These are phyloP conservation scores for Blastobasis adustella DNA, from an alignment of 2,888 invertebrate species.

Conservation along the genomic window DNA sequence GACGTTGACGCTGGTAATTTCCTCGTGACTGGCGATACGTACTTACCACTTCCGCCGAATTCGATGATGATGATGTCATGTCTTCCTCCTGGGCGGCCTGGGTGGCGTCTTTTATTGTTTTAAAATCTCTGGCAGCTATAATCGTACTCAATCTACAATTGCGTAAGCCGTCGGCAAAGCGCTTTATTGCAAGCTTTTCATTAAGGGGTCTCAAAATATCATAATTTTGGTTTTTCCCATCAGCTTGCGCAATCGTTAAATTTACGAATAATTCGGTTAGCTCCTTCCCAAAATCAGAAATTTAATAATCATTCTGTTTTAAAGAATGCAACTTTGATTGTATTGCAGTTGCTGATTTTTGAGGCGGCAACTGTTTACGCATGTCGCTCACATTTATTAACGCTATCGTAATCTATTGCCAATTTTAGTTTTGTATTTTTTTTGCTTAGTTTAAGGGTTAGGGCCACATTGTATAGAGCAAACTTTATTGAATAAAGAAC, in stretches of 20 bases:
- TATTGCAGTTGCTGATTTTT: constrained; percentile 7
- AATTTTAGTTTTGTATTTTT: constrained; percentile 6
- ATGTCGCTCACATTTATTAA: constrained; percentile 1
- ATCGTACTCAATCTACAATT: neutral
- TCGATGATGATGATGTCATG: neutral
- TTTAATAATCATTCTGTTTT: too few species aligned
- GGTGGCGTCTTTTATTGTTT: neutral
- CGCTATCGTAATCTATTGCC: neutral
- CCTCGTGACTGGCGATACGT: too few species aligned
- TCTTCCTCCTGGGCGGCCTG: neutral
- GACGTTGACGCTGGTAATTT: too few species aligned
- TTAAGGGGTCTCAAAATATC: neutral
- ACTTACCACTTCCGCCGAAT: too few species aligned
- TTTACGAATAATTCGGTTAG: too few species aligned
- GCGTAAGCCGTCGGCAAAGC: neutral
- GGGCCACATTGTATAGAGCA: too few species aligned
- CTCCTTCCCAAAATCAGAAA: too few species aligned
- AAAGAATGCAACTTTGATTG: too few species aligned
- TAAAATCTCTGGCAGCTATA: neutral
- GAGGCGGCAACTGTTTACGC: constrained; percentile 3
- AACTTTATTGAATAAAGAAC: too few species aligned
- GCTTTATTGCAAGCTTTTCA: neutral
- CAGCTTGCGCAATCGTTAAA: too few species aligned
- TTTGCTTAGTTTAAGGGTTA: too few species aligned
- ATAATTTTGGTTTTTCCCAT: neutral